These are phyloP conservation scores for Tipula unca DNA, from an alignment of 2,888 invertebrate species.

Conservation along the genomic window DNA sequence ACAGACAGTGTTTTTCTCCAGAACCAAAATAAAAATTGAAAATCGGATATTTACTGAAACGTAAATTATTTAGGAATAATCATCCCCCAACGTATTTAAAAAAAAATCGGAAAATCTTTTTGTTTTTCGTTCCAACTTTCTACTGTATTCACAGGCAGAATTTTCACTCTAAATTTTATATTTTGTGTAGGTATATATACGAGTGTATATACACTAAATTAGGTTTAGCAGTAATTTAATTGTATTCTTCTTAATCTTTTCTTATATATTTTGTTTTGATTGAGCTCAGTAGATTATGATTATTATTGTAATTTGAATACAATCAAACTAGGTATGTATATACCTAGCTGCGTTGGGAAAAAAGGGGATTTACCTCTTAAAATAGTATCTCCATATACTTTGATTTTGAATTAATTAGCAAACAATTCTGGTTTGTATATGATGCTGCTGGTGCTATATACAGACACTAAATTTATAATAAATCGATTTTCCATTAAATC, in stretches of 20 bases:
- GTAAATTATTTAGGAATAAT: background rate
- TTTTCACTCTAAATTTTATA: background rate
- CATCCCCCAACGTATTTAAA: background rate
- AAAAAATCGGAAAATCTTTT: background rate
- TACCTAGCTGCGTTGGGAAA: background rate
- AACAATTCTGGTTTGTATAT: background rate
- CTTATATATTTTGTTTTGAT: background rate
- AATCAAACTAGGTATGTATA: background rate
- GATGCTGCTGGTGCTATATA: background rate
- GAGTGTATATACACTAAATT: background rate
- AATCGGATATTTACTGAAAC: slow-evolving; percentile 8
- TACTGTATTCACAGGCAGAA: background rate
- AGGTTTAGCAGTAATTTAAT: background rate
- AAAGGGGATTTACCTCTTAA: background rate
- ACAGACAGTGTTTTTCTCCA: background rate
- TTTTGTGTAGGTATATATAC: background rate
- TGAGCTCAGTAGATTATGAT: background rate
- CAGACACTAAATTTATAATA: background rate
- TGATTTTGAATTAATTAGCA: background rate
- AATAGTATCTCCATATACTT: background rate
- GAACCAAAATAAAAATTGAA: background rate
- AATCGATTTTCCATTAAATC: background rate
- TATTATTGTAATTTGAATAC: background rate
- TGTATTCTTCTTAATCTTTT: background rate
- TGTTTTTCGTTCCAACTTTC: background rate